These are phyloP conservation scores for Pelodytes ibericus DNA, from an alignment of 2,797 vertebrate species.

Conservation along the genomic window DNA sequence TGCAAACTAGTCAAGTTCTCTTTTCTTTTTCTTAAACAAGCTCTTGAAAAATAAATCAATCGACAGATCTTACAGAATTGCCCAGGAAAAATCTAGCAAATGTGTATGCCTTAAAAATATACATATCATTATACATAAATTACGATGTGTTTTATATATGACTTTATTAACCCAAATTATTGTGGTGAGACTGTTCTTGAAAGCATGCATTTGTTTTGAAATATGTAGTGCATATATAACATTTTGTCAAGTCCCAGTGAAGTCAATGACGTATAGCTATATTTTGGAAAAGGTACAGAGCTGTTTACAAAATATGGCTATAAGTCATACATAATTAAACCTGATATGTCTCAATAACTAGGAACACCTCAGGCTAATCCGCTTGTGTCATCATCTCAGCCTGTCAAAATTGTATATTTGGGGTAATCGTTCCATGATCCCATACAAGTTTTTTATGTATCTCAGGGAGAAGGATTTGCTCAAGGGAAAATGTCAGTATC, in stretches of 20 bases:
- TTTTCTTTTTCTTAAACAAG: conserved; percentile 12
- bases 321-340: too few species aligned
- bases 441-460: too few species aligned
- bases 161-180: neutral
- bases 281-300: neutral
- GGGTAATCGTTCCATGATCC: too few species aligned
- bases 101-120: neutral
- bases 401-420: neutral
- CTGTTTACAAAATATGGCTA: too few species aligned
- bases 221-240: neutral
- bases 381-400: neutral
- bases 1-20: conserved; percentile 15
- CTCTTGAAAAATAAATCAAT: conserved; percentile 41
- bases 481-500: too few species aligned
- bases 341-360: neutral
- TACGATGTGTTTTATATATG: neutral
- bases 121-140: neutral
- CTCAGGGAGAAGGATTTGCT: too few species aligned
- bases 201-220: neutral
- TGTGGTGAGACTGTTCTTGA: neutral
- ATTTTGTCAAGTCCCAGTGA: too few species aligned
- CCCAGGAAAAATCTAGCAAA: conserved; percentile 22
- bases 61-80: conserved; percentile 26
- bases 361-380: neutral
- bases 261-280: neutral